These are phyloP conservation scores for Brachypteracias leptosomus DNA, from an alignment of 2,113 vertebrate genomes.

Conservation along the genomic window DNA sequence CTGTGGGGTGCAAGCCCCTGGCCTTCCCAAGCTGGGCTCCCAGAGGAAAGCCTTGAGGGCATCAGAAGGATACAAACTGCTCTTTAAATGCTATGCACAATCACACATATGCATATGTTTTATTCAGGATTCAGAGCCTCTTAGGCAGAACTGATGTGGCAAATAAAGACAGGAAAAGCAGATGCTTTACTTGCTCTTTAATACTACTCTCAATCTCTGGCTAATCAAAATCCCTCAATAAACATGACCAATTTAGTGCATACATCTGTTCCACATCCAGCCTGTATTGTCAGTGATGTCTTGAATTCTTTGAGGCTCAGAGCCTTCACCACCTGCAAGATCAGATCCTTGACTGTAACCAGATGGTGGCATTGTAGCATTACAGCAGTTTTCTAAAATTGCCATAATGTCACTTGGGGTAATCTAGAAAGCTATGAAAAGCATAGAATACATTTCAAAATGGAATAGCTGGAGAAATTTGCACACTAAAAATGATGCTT, in stretches of 20 bases:
- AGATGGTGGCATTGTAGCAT: constrained; percentile 70
- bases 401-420: neutral
- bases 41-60: neutral
- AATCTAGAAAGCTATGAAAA: neutral
- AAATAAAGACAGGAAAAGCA: constrained; percentile 11
- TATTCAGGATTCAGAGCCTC: neutral
- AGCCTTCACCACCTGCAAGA: neutral
- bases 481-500: neutral
- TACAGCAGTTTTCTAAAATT: constrained; percentile 29
- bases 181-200: neutral
- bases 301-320: constrained; percentile 19
- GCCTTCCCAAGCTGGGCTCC: rapidly evolving
- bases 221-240: neutral
- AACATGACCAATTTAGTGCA: neutral
- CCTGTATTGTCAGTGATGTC: neutral
- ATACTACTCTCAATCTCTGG: neutral
- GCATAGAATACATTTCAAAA: neutral
- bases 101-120: neutral
- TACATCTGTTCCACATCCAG: neutral
- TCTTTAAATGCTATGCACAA: neutral
- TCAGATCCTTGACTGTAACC: constrained; percentile 34
- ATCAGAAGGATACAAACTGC: neutral
- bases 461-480: neutral
- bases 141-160: neutral
- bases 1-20: rapidly evolving